Base-by-base conservation (phyloP, 2,797 vertebrate genomes). In the Ispidina picta region DNA sequence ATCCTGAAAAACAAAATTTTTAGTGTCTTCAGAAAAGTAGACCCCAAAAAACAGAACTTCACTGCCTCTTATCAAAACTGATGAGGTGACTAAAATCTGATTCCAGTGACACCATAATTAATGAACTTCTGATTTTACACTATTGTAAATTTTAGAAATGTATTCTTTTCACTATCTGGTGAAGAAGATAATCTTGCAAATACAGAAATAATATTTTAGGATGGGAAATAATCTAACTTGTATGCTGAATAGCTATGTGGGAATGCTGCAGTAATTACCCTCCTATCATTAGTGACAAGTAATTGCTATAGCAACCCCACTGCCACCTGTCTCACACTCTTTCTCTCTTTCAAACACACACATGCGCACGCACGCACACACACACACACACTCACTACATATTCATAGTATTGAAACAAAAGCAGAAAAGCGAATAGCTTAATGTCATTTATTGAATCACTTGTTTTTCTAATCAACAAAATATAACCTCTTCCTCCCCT, bases 201-300 rank as follows among this genome's bases (percentile, higher is more conserved):
- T 43, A 77, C 54, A 94, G 83, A 95, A 83, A 79, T 64, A 94
- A 81, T 94, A 89, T 94, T 93, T 95, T 96, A 94, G 93, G 92
- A 95, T 91, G 87, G 90, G 93, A 95, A 95, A 96, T 66, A 96
- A 92, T 95, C 96, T 95, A 97, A 97, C 96, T 97, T 97, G 94
- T 95, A 87, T 96, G 95, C 94, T 94, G 97, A 97, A 97, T 94
- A 97, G 97, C 96, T 96, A 96, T 90, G 96, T 96, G 96, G 97
- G 97, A 97, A 97, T 97, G 95, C 96, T 96, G 96, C 92, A 91
- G 93, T 97, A 98, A 98, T 98, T 97, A 97, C 95, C 94, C 95
- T 98, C 94, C 97, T 98, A 97, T 97, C 96, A 98, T 97, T 98
- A 97, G 97, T 97, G 97, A 98, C 96, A 98, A 96, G 96, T 96